Evolutionary conservation across 2,113 vertebrate species (phyloP), one percentile per base, ranked within the genome.

Genomic region (Leptobrachium leishanense): DNA sequence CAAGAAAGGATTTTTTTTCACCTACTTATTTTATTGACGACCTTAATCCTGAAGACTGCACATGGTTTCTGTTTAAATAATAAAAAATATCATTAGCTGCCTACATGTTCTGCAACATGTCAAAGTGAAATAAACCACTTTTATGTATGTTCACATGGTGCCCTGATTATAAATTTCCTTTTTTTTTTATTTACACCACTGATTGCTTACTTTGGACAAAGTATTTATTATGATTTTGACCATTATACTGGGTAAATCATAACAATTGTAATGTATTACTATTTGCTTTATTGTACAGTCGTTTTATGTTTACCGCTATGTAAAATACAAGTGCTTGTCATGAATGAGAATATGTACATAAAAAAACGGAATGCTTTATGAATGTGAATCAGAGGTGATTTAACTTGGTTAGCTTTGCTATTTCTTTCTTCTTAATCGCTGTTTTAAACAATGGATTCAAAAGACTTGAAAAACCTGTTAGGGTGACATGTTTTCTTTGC

Each of bases 241-340:
- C 44, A n/a, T 6, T n/a, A 39, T 10, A 69, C 5, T 40, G 39
- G 44, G 8, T 39, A 62, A 50, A 63, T 53, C 54, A 69, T 55
- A 44, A 43, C 39, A 40, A 41, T 3, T 63, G 54, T 77, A 41
- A 62, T 70, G 54, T 77, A 40, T 63, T 63, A 6, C 53, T 39
- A 12, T 50, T 77, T 43, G 59, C 31, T 66, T 76, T 76, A 64
- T 76, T 53, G 74, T 67, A 43, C 54, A 55, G 64, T 68, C 53
- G n/a, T n/a, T 67, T 76, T 53, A 41, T 43, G 43, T 65, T 31
- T 74, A 46, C 31, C 66, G 31, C 43, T 46, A 46, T 46, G 44
- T 46, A 50, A 65, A 75, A 53, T 42, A 67, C 4, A 59, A 54
- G 15, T 46, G 57, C 72, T 40, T 74, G 73, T 64, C 7, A 44